Percentiles rank a stretch among this genome's conserved stretches.
Evolutionary conservation across 2,888 invertebrate genomes (phyloP).

Genomic region (Mimas tiliae): DNA sequence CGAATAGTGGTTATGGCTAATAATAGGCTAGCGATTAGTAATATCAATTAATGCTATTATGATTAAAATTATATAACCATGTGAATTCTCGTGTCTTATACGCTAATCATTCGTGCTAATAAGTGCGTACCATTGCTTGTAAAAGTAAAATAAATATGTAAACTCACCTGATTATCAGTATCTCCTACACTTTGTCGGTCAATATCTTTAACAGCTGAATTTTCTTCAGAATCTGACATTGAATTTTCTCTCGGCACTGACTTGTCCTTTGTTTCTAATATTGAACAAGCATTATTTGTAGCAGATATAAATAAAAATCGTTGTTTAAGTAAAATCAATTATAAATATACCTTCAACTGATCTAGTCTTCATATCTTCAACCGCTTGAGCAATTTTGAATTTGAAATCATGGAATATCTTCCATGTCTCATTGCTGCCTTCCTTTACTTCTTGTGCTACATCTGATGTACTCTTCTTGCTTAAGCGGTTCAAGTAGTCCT

Average conservation of each 20-base stretch:
- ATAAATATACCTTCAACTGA: slow-evolving; percentile 82
- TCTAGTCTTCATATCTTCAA: slow-evolving; percentile 90
- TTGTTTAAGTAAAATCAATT: background rate
- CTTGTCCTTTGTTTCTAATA: slow-evolving; percentile 73
- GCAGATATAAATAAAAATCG: background rate
- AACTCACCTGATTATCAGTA: slow-evolving; percentile 78
- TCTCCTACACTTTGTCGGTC: slow-evolving; percentile 80
- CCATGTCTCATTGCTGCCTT: slow-evolving; percentile 86
- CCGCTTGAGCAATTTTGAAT: slow-evolving; percentile 90
- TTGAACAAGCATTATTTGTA: background rate
- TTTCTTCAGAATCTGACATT: slow-evolving; percentile 87
- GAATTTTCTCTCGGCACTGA: slow-evolving; percentile 85
- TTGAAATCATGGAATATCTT: slow-evolving; percentile 89
- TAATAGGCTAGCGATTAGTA: no score
- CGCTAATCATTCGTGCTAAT: no score
- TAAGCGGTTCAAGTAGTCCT: slow-evolving; percentile 83
- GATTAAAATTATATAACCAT: no score
- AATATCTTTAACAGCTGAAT: slow-evolving; percentile 71
- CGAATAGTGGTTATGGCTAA: no score
- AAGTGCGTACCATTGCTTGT: no score
- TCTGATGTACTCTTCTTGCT: slow-evolving; percentile 88
- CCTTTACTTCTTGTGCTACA: slow-evolving; percentile 70
- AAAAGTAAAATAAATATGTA: background rate
- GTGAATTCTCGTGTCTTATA: no score
- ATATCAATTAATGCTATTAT: no score